A percentile compares a stretch with the other conserved stretches of the same genome.
phyloP scores from a whole-genome alignment of 2,113 vertebrate species.

The Labeo rohita region DNA sequence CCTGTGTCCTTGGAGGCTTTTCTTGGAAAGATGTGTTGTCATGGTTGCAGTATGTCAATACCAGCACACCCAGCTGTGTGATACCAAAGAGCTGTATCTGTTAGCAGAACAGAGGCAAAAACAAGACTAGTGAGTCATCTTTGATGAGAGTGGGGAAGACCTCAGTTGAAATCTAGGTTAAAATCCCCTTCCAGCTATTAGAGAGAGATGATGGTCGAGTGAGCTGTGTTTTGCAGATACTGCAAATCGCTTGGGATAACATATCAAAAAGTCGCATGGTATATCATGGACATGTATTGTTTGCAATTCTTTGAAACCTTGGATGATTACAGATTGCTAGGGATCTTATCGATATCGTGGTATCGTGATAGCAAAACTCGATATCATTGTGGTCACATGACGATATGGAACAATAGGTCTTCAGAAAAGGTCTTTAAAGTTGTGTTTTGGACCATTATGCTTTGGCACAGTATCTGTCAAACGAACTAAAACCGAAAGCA shows the following conservation, averaged over 20 bases:
- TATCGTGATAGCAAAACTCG: too few species aligned
- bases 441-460: too few species aligned
- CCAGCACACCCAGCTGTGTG: neutral
- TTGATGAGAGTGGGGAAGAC: constrained; percentile 51
- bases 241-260: neutral
- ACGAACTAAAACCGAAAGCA: too few species aligned
- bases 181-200: constrained; percentile 17
- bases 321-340: neutral
- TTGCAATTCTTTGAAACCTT: neutral
- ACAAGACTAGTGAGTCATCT: constrained; percentile 51
- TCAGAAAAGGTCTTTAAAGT: too few species aligned
- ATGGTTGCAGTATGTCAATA: constrained; percentile 22
- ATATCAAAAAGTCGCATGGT: neutral
- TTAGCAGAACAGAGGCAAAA: neutral
- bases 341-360: too few species aligned
- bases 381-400: too few species aligned
- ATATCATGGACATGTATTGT: neutral
- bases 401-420: too few species aligned
- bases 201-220: neutral
- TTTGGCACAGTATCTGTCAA: too few species aligned
- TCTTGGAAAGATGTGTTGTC: neutral
- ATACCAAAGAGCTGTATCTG: neutral
- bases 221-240: neutral
- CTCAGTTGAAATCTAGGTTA: constrained; percentile 57
- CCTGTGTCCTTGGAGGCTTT: neutral